These are phyloP conservation scores for Amorpha juglandis DNA, from an alignment of 2,888 invertebrate species.

Conservation along the genomic window DNA sequence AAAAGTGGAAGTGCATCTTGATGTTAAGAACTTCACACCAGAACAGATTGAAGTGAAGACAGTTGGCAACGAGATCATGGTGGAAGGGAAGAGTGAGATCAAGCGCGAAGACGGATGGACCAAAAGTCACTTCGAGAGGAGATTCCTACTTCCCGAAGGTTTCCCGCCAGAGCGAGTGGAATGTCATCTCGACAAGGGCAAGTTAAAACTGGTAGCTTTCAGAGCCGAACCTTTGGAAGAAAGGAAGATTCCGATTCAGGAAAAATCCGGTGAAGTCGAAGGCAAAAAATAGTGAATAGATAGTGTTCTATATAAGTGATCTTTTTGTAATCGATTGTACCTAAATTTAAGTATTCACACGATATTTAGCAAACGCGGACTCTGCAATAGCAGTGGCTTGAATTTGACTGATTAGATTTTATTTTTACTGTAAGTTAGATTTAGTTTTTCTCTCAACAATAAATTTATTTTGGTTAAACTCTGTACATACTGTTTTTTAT, in stretches of 20 bases:
- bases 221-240: constrained; percentile 68
- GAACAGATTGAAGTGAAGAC: constrained; percentile 92
- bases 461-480: background rate
- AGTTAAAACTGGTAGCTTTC: constrained; percentile 88
- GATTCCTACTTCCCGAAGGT: constrained; percentile 90
- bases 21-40: constrained; percentile 91
- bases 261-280: constrained; percentile 46
- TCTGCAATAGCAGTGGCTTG: background rate
- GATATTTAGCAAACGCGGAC: too few relatives aligned
- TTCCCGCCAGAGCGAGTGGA: constrained; percentile 89
- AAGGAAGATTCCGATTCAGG: constrained; percentile 65
- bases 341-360: too few relatives aligned
- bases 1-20: constrained; percentile 88
- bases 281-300: constrained; percentile 29
- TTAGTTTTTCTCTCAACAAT: constrained; percentile 26
- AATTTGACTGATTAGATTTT: constrained; percentile 41
- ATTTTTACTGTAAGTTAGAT: too few relatives aligned
- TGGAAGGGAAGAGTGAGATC: constrained; percentile 92
- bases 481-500: too few relatives aligned
- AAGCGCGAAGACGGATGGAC: constrained; percentile 90
- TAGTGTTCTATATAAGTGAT: too few relatives aligned
- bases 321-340: too few relatives aligned
- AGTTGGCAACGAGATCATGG: constrained; percentile 87
- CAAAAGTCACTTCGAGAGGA: constrained; percentile 89
- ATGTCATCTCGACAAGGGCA: constrained; percentile 90